phyloP scores from a whole-genome alignment of 2,113 vertebrate species.

The Triplophysa rosa region DNA sequence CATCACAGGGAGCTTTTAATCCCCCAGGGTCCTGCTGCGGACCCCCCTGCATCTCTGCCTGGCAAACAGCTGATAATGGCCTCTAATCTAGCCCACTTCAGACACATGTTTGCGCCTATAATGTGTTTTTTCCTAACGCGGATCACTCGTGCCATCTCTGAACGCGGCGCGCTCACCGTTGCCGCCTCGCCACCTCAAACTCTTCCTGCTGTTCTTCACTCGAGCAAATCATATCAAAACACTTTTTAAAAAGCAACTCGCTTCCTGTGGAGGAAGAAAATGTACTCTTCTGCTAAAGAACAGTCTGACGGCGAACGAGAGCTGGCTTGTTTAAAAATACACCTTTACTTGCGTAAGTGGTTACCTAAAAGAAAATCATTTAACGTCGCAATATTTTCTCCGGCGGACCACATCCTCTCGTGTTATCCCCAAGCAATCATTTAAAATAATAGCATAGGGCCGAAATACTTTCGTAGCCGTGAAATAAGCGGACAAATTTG shows the following conservation, averaged over 20 bases:
- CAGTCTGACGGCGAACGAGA: background rate
- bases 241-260: conserved; percentile 43
- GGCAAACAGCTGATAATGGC: conserved; percentile 75
- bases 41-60: conserved; percentile 69
- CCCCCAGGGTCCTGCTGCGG: conserved; percentile 65
- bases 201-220: conserved; percentile 38
- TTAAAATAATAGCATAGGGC: conserved; percentile 10
- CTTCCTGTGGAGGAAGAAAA: conserved; percentile 42
- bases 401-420: background rate
- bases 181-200: conserved; percentile 46
- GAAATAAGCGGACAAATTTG: conserved; percentile 24
- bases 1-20: conserved; percentile 44
- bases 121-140: conserved; percentile 72
- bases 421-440: background rate
- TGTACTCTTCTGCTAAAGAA: background rate
- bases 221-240: conserved; percentile 38
- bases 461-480: background rate
- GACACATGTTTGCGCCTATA: conserved; percentile 78
- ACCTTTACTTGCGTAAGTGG: background rate
- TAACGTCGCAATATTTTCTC: background rate
- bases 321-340: background rate
- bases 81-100: conserved; percentile 79
- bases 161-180: conserved; percentile 67
- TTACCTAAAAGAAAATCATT: background rate
- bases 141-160: conserved; percentile 73